Conservation (phyloP, 2,113 vertebrate species). For the Vicugna pacos region DNA sequence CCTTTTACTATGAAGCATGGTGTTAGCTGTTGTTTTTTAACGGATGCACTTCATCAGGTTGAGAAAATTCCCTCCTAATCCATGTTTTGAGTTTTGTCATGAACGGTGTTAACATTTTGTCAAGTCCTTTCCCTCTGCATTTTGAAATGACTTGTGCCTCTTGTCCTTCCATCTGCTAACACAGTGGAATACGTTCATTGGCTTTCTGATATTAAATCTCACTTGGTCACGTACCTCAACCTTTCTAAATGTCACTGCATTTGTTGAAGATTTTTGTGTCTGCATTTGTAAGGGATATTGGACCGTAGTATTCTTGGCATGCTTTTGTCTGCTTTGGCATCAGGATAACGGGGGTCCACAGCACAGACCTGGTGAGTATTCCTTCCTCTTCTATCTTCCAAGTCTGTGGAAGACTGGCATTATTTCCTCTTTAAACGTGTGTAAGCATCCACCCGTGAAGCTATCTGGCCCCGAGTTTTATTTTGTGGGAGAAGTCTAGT, state of each 20-base stretch:
- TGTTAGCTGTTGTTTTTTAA: not conserved
- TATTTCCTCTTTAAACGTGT: not conserved
- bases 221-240: not conserved
- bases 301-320: too few species aligned
- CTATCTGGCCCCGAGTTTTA: not conserved
- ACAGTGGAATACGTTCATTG: not conserved
- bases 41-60: not conserved
- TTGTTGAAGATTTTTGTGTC: not conserved
- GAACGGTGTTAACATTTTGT: not conserved
- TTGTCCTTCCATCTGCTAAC: not conserved
- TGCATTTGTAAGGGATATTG: not conserved
- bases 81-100: not conserved
- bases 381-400: not conserved
- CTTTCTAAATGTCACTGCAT: not conserved
- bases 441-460: not conserved
- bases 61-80: not conserved
- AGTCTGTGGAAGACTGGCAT: not conserved
- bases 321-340: not conserved
- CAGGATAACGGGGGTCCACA: not conserved
- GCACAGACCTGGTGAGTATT: too few species aligned
- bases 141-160: not conserved
- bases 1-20: not conserved
- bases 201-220: not conserved
- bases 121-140: not conserved
- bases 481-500: not conserved